Percentiles rank a stretch among this genome's conserved stretches.
phyloP scores from a whole-genome alignment of 2,888 invertebrate genomes.

The Mayetiola destructor region DNA sequence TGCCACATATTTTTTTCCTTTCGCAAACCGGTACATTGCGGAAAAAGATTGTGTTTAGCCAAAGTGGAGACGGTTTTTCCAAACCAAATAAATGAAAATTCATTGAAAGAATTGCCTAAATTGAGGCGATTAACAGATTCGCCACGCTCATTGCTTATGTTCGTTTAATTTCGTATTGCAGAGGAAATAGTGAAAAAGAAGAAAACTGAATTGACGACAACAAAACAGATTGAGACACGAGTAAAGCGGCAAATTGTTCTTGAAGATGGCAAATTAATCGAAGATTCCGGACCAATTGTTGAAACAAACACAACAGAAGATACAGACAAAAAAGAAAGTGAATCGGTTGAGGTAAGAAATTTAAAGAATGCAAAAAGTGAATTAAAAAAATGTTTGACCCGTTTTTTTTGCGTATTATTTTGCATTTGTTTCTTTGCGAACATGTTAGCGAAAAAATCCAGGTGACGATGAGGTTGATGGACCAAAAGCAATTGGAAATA shows the following conservation, averaged over 20 bases:
- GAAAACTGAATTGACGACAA: constrained; percentile 78
- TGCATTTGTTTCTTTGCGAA: constrained; percentile 24
- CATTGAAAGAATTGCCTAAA: too few relatives aligned
- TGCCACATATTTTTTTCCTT: too few relatives aligned
- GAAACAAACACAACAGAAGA: constrained; percentile 85
- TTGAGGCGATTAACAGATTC: neutral
- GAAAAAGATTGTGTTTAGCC: too few relatives aligned
- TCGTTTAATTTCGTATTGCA: constrained; percentile 38
- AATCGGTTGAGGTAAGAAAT: constrained; percentile 63
- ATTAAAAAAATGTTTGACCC: neutral
- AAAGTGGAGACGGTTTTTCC: too few relatives aligned
- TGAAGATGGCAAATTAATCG: constrained; percentile 81
- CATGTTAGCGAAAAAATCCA: constrained; percentile 37
- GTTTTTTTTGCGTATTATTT: neutral
- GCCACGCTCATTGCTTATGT: too few relatives aligned
- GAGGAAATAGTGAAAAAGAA: constrained; percentile 89
- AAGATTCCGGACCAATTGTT: constrained; percentile 78
- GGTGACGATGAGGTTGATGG: constrained; percentile 31
- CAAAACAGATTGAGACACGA: constrained; percentile 78
- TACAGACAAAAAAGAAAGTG: constrained; percentile 75
- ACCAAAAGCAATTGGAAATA: constrained; percentile 19
- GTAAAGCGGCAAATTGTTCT: constrained; percentile 78
- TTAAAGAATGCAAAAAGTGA: neutral
- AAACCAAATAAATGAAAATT: too few relatives aligned
- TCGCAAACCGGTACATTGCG: too few relatives aligned